A percentile compares a stretch with the other conserved stretches of the same genome.
Evolutionary conservation across 2,888 invertebrate species (phyloP).

Genomic region (Petrolisthes cinctipes): DNA sequence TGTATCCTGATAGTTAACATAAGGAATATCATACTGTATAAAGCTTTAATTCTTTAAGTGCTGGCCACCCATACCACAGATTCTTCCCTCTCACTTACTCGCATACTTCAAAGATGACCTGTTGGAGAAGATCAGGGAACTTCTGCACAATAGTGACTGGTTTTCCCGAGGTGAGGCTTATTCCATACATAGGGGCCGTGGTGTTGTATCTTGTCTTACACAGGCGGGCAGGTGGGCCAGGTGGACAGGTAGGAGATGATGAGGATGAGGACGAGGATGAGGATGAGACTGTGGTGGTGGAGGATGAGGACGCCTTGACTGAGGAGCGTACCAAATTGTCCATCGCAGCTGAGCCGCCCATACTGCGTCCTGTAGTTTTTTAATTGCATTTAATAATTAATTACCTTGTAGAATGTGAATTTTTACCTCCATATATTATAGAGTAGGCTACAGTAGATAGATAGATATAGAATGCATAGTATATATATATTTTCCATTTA

Average conservation of each 20-base stretch:
- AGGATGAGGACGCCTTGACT: conserved; percentile 31
- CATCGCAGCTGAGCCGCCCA: not conserved
- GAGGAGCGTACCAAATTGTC: conserved; percentile 37
- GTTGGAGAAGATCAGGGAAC: conserved; percentile 90
- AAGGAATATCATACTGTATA: too few relatives aligned
- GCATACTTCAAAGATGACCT: conserved; percentile 93
- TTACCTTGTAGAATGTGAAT: not conserved
- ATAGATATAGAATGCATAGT: not conserved
- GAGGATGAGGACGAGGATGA: conserved; percentile 20
- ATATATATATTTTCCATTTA: not conserved
- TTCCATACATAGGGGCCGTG: conserved; percentile 95
- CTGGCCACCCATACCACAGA: too few relatives aligned
- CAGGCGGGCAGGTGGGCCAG: conserved; percentile 80
- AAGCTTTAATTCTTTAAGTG: too few relatives aligned
- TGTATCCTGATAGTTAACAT: too few relatives aligned
- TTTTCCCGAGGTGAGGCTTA: conserved; percentile 90
- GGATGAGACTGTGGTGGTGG: not conserved
- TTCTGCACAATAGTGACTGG: conserved; percentile 94
- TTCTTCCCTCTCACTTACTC: conserved; percentile 77
- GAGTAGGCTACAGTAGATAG: not conserved
- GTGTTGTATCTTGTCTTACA: conserved; percentile 92
- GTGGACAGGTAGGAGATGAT: conserved; percentile 70
- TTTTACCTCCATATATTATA: not conserved
- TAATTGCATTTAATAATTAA: not conserved
- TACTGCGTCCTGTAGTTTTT: conserved; percentile 28